A percentile compares a stretch with the other conserved stretches of the same genome.
These are phyloP conservation scores for Papilio gigon DNA, from an alignment of 2,888 invertebrate genomes.

Conservation along the genomic window DNA sequence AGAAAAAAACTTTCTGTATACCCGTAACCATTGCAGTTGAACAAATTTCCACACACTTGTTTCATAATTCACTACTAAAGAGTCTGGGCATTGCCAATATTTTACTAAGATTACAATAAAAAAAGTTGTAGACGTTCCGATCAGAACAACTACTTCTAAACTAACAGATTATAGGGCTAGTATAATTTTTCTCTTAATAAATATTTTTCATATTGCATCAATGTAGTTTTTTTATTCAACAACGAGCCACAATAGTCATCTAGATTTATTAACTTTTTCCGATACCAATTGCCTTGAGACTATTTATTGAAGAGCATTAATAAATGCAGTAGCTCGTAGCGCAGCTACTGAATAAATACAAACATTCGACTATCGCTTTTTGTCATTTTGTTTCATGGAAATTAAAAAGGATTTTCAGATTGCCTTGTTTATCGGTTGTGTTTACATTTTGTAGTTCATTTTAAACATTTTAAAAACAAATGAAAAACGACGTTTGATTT, in stretches of 20 bases:
- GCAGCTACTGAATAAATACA: constrained; percentile 25
- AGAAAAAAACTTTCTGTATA: too few species aligned
- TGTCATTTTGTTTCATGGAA: constrained; percentile 1
- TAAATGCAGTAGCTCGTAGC: constrained; percentile 26
- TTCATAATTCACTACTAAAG: too few species aligned
- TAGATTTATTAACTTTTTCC: constrained; percentile 44
- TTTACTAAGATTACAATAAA: too few species aligned
- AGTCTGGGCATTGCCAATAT: too few species aligned
- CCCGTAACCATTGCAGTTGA: too few species aligned
- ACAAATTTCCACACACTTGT: too few species aligned
- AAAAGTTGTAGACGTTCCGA: constrained; percentile 44
- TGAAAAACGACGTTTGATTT: background rate
- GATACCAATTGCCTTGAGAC: constrained; percentile 37
- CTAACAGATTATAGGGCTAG: background rate
- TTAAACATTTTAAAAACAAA: too few species aligned
- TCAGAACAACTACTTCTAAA: constrained; percentile 46
- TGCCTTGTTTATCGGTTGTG: background rate
- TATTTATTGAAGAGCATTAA: constrained; percentile 37
- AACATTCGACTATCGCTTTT: constrained; percentile 27
- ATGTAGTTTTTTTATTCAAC: constrained; percentile 45
- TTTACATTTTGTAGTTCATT: background rate
- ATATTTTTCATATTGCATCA: constrained; percentile 45
- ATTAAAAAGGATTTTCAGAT: background rate
- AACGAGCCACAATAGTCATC: constrained; percentile 47
- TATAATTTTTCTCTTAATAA: constrained; percentile 40